phyloP scores from a whole-genome alignment of 2,113 vertebrate genomes.

The Atrichornis clamosus region DNA sequence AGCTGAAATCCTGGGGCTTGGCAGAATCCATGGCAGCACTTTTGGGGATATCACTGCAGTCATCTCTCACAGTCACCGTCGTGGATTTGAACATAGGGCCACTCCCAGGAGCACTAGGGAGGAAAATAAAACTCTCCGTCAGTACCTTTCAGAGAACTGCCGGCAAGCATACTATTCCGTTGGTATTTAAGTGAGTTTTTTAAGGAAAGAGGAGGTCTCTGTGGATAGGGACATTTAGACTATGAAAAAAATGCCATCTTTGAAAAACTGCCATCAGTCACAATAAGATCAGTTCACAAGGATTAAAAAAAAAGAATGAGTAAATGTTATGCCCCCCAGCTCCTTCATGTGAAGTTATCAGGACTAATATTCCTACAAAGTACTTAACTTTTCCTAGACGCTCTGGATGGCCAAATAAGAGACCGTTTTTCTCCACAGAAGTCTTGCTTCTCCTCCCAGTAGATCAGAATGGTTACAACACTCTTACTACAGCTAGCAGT shows the following conservation, averaged over 20 bases:
- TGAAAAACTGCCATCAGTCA: not conserved
- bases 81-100: constrained; percentile 92
- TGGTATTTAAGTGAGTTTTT: not conserved
- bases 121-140: not conserved
- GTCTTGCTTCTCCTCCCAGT: not conserved
- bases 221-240: not conserved
- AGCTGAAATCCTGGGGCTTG: constrained; percentile 47
- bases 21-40: constrained; percentile 15
- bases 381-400: not conserved
- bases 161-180: not conserved
- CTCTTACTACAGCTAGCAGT: not conserved
- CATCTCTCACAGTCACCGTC: constrained; percentile 81
- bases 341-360: not conserved
- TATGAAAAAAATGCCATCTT: not conserved
- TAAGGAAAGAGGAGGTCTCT: not conserved
- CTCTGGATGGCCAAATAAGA: not conserved
- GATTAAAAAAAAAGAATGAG: not conserved
- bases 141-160: not conserved
- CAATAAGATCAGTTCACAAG: not conserved
- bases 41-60: constrained; percentile 58
- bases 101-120: constrained; percentile 83
- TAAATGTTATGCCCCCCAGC: not conserved
- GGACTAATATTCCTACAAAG: not conserved
- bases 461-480: not conserved
- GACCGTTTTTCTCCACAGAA: not conserved